Base-by-base conservation (phyloP, 1,140 invertebrate species). In the Halictus rubicundus region DNA sequence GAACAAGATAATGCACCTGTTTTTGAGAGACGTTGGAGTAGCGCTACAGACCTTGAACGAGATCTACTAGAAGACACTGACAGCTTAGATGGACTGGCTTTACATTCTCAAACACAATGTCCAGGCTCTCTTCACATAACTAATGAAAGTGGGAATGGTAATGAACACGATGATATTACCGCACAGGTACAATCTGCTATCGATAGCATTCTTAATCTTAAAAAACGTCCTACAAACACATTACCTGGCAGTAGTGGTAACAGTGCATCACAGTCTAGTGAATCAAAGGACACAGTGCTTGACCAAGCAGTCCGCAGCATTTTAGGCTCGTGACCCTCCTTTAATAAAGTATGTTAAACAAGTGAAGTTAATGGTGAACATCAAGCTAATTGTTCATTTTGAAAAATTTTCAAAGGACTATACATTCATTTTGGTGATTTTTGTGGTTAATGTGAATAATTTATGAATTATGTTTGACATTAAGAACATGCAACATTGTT, bases 121-220 rank as follows among this genome's bases (percentile, higher is more conserved):
- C 84, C 88, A 39, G 77, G 70, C 63, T 78, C 68, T 65, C 72
- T 83, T 42, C 85, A 85, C 37, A 69, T 80, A 68, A 82, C 68
- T 66, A 88, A 72, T 42, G 87, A 81, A 57, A 83, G 89, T 75
- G 90, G 87, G 10, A 89, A 89, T 27, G 89, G 89, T 49, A 89
- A 91, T 66, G 93, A 94, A 39, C 92, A 94, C 65, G 95, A 95
- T 80, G 94, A 95, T 79, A 96, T 96, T 61, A 96, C 95, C 75
- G 95, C 96, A 14, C 96, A 97, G 88, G 96, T 96, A 57, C 96
- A 96, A 89, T 96, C 95, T 81, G 96, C 96, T 66, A 96, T 96
- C 73, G 96, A 96, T 87, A 96, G 95, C 87, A 96, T 97, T 85
- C 92, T 96, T 39, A 96, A 96, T 91, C 90, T 96, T 78, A 96